Base-by-base conservation (phyloP, 2,888 invertebrate genomes). In the Chymomyza amoena region DNA sequence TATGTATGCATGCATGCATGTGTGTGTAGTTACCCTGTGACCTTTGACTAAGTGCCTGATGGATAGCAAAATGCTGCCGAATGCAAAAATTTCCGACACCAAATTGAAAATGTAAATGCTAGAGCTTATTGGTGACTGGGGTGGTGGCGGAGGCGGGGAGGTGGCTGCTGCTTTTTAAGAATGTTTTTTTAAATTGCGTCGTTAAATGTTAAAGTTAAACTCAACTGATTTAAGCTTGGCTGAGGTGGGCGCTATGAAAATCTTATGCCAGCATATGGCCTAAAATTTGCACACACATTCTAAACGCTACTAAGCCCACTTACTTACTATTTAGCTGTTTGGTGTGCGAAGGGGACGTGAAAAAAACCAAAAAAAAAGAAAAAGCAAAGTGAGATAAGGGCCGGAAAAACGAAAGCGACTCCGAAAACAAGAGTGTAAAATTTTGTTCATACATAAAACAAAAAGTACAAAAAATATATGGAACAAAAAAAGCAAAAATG, bases 241-340 rank as follows among this genome's bases (percentile, higher is more conserved):
- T 69, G 73, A 77, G 81, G 84, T 81, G 81, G 71, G 81, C 79
- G 83, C 81, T 85, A 85, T 83, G 80, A 75, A 85, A 85, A 87
- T 86, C 81, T 71, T 64, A 65, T 64, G 69, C 77, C 13, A 45
- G 39, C 39, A 13, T 45, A 45, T 45, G 9, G 7, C 71, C 54
- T 80, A 79, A 76, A 78, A 63, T 76, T 68, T 77, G 13, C 68
- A 70, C 62, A 69, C 68, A 54, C 28, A 52, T 25, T 20, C 4
- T 15, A 86, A 87, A 81, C 83, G 84, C 77, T 80, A 84, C 86
- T 84, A 82, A 87, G 82, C 85, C 84, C 82, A 87, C 88, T 88
- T 88, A 87, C 85, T 87, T 88, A 81, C 84, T 80, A 82, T 85
- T 87, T 85, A 83, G 77, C 81, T 20, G 57, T 70, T 64, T 52